phyloP scores from a whole-genome alignment of 2,888 invertebrate genomes.

The Lithosia quadra region DNA sequence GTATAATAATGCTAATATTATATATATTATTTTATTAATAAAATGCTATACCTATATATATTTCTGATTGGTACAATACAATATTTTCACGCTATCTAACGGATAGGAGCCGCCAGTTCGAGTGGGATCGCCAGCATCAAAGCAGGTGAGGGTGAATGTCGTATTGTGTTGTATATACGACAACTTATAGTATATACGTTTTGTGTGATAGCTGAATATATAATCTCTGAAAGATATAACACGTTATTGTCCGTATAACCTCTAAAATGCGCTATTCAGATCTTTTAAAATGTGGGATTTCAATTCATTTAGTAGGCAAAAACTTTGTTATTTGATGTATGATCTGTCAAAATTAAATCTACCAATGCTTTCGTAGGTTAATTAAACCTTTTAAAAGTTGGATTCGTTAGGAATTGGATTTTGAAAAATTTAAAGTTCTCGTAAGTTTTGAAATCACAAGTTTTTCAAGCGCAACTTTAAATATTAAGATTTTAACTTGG shows the following conservation, averaged over 20 bases:
- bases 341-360: no score
- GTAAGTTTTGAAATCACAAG: no score
- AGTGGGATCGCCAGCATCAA: conserved; percentile 75
- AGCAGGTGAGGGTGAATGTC: conserved; percentile 80
- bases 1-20: neutral
- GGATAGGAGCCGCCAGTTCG: conserved; percentile 78
- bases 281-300: no score
- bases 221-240: neutral
- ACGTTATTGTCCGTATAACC: neutral
- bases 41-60: neutral
- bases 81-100: conserved; percentile 70
- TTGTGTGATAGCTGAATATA: neutral
- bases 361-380: no score
- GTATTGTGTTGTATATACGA: conserved; percentile 10
- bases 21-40: neutral
- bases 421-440: no score
- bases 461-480: no score
- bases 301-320: no score
- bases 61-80: conserved; percentile 36
- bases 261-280: no score
- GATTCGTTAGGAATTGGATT: no score
- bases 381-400: no score
- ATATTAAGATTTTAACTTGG: no score
- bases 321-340: no score
- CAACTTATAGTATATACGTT: neutral